Base-by-base conservation (phyloP, 2,113 vertebrate species). In the Leptobrachium leishanense region DNA sequence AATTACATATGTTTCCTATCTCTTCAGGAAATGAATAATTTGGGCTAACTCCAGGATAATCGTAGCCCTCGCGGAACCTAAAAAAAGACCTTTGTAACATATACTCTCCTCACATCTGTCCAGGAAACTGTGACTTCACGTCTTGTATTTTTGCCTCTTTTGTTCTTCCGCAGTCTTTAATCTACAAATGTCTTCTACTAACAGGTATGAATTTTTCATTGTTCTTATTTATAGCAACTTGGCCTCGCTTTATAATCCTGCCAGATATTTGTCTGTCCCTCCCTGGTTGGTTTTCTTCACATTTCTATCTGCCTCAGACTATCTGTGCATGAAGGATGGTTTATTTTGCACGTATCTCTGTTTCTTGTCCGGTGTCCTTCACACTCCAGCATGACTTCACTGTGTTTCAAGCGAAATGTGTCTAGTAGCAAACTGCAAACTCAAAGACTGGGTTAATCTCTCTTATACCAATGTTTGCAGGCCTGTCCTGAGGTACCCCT, bases 131-230 rank as follows among this genome's bases (percentile, higher is more conserved):
- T 69, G 78, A 81, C 64, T 6, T 67, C 70, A 41, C 1, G 12
- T 70, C 67, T 57, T 12, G 39, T 62, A 40, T 68, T 43, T 74
- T 62, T 41, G 59, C 43, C 62, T n/a, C 50, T 43, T 15, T 68
- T 80, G 43, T 59, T 74, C 65, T 68, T 74, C 65, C 65, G 13
- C 53, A 81, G 68, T 62, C 53, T 74, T 46, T 81, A 15, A 42
- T 74, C 31, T 65, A 68, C 72, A 74, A 81, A 81, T 81, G 78
- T 81, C 78, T 79, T 79, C 77, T 74, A 81, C 72, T 81, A 81
- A 81, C 78, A 81, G 78, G 78, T 81, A 81, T 74, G 78, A 50
- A 31, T 62, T 74, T 68, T 39, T 67, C 6, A 55, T 68, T 59
- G 55, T 59, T 4, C 2, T 59, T 59, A 59, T 59, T 59, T 59